A percentile compares a stretch with the other conserved stretches of the same genome.
phyloP scores from a whole-genome alignment of 2,888 invertebrate species.

The Uloborus plumipes region DNA sequence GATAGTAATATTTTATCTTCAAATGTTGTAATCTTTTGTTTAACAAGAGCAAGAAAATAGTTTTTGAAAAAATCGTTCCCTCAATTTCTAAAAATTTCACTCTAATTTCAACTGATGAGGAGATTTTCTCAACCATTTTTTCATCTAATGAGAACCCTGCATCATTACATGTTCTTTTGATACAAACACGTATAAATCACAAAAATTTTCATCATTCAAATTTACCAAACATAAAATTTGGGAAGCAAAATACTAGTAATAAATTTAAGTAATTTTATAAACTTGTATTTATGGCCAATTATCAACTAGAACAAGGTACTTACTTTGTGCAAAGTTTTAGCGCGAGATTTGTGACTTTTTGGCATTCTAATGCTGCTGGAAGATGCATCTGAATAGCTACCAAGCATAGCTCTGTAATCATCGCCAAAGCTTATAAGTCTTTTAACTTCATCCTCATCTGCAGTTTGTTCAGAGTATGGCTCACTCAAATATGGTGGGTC shows the following conservation, averaged over 20 bases:
- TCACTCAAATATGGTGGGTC: slow-evolving; percentile 89
- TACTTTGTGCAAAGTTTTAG: slow-evolving; percentile 16
- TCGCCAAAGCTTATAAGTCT: slow-evolving; percentile 88
- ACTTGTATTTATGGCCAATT: no score
- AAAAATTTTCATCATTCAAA: not conserved
- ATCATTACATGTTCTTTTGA: not conserved
- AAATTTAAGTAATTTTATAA: no score
- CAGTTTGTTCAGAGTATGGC: slow-evolving; percentile 84
- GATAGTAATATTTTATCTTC: no score
- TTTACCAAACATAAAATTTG: no score
- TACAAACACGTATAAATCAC: not conserved
- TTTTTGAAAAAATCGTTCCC: no score
- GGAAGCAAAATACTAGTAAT: no score
- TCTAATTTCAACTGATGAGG: no score
- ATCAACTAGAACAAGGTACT: not conserved
- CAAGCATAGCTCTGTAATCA: slow-evolving; percentile 89
- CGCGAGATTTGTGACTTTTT: slow-evolving; percentile 6
- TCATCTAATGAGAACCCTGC: no score
- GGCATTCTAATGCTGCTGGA: slow-evolving; percentile 73
- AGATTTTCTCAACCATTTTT: no score
- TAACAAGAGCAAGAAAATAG: no score
- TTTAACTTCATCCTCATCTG: slow-evolving; percentile 87
- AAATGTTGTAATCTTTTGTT: no score
- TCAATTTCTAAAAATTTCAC: no score
- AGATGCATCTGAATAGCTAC: slow-evolving; percentile 91